A percentile compares a stretch with the other conserved stretches of the same genome.
Conservation (phyloP, 2,797 vertebrate genomes). For the Myiotriccus ornatus region DNA sequence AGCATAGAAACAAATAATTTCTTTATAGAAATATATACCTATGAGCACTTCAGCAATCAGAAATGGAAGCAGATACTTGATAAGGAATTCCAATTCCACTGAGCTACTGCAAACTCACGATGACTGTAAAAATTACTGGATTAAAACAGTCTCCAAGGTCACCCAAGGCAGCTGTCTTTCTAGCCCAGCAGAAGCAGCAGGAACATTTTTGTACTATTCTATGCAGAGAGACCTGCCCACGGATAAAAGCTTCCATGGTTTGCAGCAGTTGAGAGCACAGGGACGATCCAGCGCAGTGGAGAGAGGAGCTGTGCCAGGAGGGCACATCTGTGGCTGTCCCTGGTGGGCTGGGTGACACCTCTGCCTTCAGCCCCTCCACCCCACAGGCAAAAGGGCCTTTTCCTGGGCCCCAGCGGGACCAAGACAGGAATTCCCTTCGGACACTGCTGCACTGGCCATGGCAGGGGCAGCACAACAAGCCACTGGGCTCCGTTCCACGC, state of each 20-base stretch:
- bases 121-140: background rate
- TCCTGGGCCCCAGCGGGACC: background rate
- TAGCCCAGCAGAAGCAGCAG: background rate
- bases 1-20: background rate
- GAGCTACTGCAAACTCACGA: background rate
- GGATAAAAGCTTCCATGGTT: conserved; percentile 26
- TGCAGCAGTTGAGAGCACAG: background rate
- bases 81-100: background rate
- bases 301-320: background rate
- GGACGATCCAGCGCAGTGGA: background rate
- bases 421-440: background rate
- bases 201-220: background rate
- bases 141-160: background rate
- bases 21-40: background rate
- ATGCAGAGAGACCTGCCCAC: background rate
- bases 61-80: background rate
- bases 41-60: background rate
- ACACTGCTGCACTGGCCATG: background rate
- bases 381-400: background rate
- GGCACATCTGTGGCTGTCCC: background rate
- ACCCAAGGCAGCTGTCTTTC: background rate
- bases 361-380: background rate
- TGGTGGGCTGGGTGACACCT: background rate
- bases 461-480: background rate
- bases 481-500: background rate